A percentile compares a stretch with the other conserved stretches of the same genome.
Evolutionary conservation across 2,113 vertebrate species (phyloP).

Genomic region (Gymnocephalus cernua): DNA sequence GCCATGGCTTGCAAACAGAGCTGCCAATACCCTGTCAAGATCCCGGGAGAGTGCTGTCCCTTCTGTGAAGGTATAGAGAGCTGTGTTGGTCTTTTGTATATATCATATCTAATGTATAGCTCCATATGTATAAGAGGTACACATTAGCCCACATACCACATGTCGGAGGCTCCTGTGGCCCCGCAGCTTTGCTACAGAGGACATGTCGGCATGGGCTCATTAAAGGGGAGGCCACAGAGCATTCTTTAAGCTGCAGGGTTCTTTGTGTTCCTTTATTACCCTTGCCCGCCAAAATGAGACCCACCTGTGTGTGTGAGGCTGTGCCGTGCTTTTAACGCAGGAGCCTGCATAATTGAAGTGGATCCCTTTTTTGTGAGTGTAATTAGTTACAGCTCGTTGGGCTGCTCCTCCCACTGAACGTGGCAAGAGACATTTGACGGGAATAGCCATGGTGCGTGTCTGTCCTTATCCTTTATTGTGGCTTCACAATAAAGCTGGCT

Average conservation of each 20-base stretch:
- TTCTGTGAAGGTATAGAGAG: conserved; percentile 85
- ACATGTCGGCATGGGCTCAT: conserved; percentile 71
- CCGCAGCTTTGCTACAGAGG: conserved; percentile 56
- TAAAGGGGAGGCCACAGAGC: conserved; percentile 72
- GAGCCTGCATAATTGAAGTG: conserved; percentile 73
- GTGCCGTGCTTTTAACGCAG: conserved; percentile 58
- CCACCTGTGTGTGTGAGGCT: conserved; percentile 72
- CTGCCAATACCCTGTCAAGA: conserved; percentile 86
- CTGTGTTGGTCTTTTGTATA: background rate
- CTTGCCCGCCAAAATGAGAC: conserved; percentile 76
- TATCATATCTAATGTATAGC: background rate
- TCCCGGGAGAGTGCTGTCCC: conserved; percentile 87
- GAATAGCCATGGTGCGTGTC: background rate
- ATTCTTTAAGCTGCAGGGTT: conserved; percentile 76
- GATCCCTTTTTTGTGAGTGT: conserved; percentile 57
- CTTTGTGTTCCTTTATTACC: conserved; percentile 80
- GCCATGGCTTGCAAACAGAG: conserved; percentile 89
- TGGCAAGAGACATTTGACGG: conserved; percentile 44
- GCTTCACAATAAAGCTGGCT: conserved; percentile 45
- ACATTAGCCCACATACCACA: conserved; percentile 35
- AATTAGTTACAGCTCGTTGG: conserved; percentile 81
- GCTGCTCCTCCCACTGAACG: conserved; percentile 60
- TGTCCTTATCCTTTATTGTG: conserved; percentile 22
- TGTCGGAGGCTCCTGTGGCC: conserved; percentile 50
- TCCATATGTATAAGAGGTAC: conserved; percentile 16